phyloP scores from a whole-genome alignment of 2,888 invertebrate species.

The Neoaliturus tenellus region DNA sequence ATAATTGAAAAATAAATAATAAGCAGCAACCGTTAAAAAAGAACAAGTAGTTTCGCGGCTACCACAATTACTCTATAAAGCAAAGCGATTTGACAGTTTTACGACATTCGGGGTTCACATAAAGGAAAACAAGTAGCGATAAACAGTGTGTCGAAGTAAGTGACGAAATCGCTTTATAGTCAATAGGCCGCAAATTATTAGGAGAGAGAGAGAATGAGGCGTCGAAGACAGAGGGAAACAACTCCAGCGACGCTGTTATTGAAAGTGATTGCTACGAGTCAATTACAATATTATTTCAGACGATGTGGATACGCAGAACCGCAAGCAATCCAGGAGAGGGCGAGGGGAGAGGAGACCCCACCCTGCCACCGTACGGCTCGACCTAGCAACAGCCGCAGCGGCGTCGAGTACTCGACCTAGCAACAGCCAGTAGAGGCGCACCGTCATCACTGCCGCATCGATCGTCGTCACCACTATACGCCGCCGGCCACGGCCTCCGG shows the following conservation, averaged over 20 bases:
- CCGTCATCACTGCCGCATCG: constrained; percentile 47
- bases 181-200: constrained; percentile 46
- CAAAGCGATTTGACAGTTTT: not conserved
- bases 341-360: not conserved
- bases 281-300: constrained; percentile 48
- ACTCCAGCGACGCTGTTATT: constrained; percentile 1
- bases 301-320: not conserved
- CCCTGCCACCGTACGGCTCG: constrained; percentile 32
- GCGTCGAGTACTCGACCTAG: constrained; percentile 45
- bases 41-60: not conserved
- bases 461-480: constrained; percentile 28
- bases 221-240: not conserved
- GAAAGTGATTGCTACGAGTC: constrained; percentile 47
- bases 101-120: not conserved
- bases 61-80: not conserved
- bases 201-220: not conserved
- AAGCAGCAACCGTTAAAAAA: not conserved
- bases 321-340: constrained; percentile 1
- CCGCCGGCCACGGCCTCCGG: not conserved
- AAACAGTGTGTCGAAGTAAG: constrained; percentile 18
- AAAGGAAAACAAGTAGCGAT: not conserved
- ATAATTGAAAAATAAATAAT: too few relatives aligned
- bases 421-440: constrained; percentile 44
- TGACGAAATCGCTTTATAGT: constrained; percentile 26
- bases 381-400: constrained; percentile 28